These are phyloP conservation scores for Momotus momota DNA, from an alignment of 2,797 vertebrate species.

Conservation along the genomic window DNA sequence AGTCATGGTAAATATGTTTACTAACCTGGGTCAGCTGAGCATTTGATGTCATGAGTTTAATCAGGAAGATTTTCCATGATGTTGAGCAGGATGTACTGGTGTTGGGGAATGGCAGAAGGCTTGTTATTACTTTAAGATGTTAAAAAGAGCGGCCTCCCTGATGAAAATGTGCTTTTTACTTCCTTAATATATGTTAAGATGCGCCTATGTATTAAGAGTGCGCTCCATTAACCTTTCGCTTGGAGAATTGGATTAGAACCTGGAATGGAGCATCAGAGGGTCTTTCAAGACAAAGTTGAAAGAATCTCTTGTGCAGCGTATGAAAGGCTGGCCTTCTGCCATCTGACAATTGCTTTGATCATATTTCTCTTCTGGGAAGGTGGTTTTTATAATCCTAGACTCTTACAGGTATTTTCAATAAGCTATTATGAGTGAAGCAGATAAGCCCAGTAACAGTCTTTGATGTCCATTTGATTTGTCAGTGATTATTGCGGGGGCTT, in stretches of 20 bases:
- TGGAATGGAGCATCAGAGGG: neutral
- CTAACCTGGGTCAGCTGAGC: neutral
- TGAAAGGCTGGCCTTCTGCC: conserved; percentile 6
- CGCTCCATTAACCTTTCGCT: neutral
- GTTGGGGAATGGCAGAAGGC: neutral
- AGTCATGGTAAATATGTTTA: neutral
- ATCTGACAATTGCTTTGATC: conserved; percentile 43
- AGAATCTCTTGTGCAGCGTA: neutral
- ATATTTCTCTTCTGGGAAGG: conserved; percentile 18
- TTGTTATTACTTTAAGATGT: neutral
- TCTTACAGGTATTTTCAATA: conserved; percentile 62
- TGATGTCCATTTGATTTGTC: conserved; percentile 51
- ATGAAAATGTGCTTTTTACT: neutral
- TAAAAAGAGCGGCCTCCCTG: neutral
- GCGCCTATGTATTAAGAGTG: neutral
- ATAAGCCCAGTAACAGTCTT: conserved; percentile 33
- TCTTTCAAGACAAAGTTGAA: conserved; percentile 28
- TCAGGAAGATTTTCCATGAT: neutral
- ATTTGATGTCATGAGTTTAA: neutral
- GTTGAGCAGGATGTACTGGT: neutral
- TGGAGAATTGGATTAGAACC: neutral
- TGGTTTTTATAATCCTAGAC: neutral
- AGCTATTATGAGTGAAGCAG: conserved; percentile 13
- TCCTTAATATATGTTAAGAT: neutral
- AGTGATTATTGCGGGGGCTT: conserved; percentile 10